Percentiles rank a stretch among this genome's conserved stretches.
Conservation (phyloP, 2,113 vertebrate genomes). For the Nannobrachium achirus region DNA sequence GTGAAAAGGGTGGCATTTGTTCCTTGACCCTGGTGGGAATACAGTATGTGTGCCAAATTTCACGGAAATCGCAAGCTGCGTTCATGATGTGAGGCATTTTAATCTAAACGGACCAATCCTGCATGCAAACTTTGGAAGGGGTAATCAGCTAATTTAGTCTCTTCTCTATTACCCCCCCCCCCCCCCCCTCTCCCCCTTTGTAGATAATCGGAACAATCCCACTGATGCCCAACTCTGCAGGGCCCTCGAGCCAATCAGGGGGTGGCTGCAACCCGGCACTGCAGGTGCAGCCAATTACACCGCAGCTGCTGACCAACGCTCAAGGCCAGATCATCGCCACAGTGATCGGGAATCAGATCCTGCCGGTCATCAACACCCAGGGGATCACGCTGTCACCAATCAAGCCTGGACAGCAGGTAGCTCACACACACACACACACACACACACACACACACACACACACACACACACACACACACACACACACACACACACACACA, state of each 20-base stretch:
- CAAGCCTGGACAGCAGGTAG: slow-evolving; percentile 98
- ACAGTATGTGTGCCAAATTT: too few species aligned
- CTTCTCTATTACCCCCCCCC: neutral
- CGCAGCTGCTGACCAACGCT: slow-evolving; percentile 97
- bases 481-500: neutral
- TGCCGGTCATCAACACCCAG: slow-evolving; percentile 99
- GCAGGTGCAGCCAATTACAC: slow-evolving; percentile 98
- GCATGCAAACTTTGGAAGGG: too few species aligned
- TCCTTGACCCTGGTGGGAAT: too few species aligned
- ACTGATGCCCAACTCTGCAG: slow-evolving; percentile 93
- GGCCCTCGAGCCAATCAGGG: slow-evolving; percentile 90
- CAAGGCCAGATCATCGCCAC: slow-evolving; percentile 99
- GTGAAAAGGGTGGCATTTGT: too few species aligned
- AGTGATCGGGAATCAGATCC: slow-evolving; percentile 98
- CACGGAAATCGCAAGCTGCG: too few species aligned
- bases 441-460: slow-evolving; percentile 20
- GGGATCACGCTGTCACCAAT: slow-evolving; percentile 98
- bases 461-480: slow-evolving; percentile 1
- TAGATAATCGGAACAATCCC: slow-evolving; percentile 99
- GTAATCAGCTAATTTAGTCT: neutral
- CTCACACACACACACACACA: slow-evolving; percentile 32
- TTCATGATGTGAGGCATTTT: too few species aligned
- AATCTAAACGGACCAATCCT: too few species aligned
- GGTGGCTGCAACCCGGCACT: slow-evolving; percentile 88
- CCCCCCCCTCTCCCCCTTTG: slow-evolving; percentile 67